phyloP scores from a whole-genome alignment of 53 echinoderm and acorn worm species.

The Mesocentrotus franciscanus region DNA sequence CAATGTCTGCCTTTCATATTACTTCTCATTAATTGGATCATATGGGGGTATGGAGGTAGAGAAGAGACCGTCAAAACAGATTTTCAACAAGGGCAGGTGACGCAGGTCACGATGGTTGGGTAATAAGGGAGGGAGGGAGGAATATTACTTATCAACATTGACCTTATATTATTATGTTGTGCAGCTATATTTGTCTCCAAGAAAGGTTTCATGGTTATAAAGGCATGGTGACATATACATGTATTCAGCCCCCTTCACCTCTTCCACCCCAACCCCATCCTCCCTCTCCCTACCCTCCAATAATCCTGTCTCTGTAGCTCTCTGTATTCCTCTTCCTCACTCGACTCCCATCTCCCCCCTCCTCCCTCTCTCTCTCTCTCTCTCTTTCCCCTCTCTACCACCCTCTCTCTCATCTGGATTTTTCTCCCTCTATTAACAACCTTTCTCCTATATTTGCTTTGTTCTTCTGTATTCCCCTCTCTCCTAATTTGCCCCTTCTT shows the following conservation, averaged over 20 bases:
- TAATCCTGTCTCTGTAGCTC: not conserved
- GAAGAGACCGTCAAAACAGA: conserved; percentile 20
- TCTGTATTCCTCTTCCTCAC: not conserved
- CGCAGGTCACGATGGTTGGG: not conserved
- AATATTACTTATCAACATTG: not conserved
- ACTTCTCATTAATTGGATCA: conserved; percentile 47
- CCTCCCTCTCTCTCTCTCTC: not conserved
- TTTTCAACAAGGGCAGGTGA: not conserved
- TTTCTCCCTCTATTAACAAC: not conserved
- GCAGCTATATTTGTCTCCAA: conserved; percentile 10
- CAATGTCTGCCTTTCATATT: conserved; percentile 44
- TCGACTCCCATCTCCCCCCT: not conserved
- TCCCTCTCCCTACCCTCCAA: not conserved
- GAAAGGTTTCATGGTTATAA: not conserved
- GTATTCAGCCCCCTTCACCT: not conserved
- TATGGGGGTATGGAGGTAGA: conserved; percentile 28
- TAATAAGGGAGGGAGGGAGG: not conserved
- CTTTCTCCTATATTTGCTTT: no score
- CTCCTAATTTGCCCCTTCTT: no score
- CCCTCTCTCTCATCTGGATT: not conserved
- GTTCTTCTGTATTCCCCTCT: no score
- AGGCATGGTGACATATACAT: not conserved
- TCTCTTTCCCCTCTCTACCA: not conserved
- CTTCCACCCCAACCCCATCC: not conserved
- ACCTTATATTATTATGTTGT: not conserved